Conservation (phyloP, 1,140 invertebrate genomes). For the Spodoptera frugiperda region DNA sequence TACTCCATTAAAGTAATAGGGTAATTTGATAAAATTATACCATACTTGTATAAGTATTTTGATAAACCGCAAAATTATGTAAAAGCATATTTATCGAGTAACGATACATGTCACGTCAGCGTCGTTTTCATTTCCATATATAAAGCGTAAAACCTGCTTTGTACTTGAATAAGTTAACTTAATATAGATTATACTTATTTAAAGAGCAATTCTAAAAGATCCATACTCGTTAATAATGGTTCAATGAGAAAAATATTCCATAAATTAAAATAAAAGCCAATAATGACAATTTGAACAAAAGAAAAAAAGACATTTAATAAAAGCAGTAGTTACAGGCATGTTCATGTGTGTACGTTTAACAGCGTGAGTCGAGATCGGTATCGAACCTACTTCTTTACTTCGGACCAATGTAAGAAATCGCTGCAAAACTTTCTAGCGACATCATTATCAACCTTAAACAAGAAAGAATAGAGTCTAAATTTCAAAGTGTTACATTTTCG, state of each 20-base stretch:
- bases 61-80: constrained; percentile 6
- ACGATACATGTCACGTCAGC: constrained; percentile 13
- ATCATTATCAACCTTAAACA: constrained; percentile 41
- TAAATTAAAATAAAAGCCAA: constrained; percentile 44
- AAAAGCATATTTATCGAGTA: constrained; percentile 4
- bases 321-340: constrained; percentile 70
- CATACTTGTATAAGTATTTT: constrained; percentile 8
- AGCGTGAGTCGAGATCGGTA: constrained; percentile 69
- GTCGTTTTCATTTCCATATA: constrained; percentile 9
- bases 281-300: constrained; percentile 43
- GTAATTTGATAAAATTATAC: constrained; percentile 4
- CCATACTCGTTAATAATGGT: background rate
- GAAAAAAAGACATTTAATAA: constrained; percentile 56
- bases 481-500: constrained; percentile 11
- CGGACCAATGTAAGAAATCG: constrained; percentile 48
- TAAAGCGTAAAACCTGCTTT: constrained; percentile 17
- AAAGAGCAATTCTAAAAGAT: constrained; percentile 4
- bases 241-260: constrained; percentile 2
- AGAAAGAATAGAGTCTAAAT: constrained; percentile 49
- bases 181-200: constrained; percentile 30
- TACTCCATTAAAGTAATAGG: constrained; percentile 27
- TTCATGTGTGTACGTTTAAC: constrained; percentile 67
- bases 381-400: constrained; percentile 66
- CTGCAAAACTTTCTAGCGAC: background rate
- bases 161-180: background rate